Conservation (phyloP, 2,888 invertebrate genomes). For the Morpho helenor region DNA sequence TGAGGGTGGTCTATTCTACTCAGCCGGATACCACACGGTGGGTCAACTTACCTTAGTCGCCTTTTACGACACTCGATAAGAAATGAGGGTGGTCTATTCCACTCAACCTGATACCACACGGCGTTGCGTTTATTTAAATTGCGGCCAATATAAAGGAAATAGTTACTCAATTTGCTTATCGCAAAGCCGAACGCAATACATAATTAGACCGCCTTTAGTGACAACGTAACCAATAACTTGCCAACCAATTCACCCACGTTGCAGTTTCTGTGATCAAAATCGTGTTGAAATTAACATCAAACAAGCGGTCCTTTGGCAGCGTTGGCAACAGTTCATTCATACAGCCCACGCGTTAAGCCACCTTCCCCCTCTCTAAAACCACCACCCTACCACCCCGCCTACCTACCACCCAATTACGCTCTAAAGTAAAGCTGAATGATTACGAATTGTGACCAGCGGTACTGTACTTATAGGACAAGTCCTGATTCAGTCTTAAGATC, state of each 20-base stretch:
- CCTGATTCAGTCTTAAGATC: not conserved
- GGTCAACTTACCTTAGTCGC: no score
- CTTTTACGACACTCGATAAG: no score
- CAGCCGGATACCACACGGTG: no score
- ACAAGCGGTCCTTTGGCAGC: constrained; percentile 24
- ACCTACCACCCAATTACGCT: constrained; percentile 13
- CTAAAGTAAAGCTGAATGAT: constrained; percentile 7
- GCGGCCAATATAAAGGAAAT: no score
- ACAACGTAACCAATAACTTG: constrained; percentile 8
- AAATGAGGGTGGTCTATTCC: no score
- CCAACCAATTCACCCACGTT: constrained; percentile 27
- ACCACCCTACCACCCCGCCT: constrained; percentile 5
- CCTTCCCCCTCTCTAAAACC: constrained; percentile 6
- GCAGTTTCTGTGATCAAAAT: constrained; percentile 34
- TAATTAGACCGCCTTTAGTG: constrained; percentile 9
- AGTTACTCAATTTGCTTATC: constrained; percentile 8
- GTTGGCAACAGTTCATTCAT: constrained; percentile 48
- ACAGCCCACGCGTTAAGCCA: constrained; percentile 31
- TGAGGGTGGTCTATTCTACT: no score
- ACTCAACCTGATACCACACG: no score
- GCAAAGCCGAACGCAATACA: not conserved
- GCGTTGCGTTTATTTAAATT: no score
- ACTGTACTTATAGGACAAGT: not conserved
- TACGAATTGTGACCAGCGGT: not conserved
- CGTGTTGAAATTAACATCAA: constrained; percentile 29